Evolutionary conservation across 2,797 vertebrate genomes (phyloP).

Genomic region (Coregonus sp.): DNA sequence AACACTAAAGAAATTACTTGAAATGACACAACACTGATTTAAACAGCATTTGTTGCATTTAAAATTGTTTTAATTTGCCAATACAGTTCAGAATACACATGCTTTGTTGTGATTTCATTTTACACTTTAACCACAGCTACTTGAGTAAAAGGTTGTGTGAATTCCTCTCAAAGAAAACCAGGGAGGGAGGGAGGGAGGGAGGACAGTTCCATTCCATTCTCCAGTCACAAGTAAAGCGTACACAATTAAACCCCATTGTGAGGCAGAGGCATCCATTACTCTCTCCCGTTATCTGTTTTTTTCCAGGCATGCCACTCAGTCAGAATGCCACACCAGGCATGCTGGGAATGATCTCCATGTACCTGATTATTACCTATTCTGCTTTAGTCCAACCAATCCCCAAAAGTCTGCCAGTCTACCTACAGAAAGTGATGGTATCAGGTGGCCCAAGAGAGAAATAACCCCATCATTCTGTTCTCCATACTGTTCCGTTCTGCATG

Average conservation of each 20-base stretch:
- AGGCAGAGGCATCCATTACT: conserved; percentile 16
- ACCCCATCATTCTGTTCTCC: no score
- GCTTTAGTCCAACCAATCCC: conserved; percentile 7
- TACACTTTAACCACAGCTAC: background rate
- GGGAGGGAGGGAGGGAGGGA: no score
- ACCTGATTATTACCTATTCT: conserved; percentile 17
- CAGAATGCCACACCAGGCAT: background rate
- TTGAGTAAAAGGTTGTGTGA: background rate
- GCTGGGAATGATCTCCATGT: conserved; percentile 7
- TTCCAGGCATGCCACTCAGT: conserved; percentile 2
- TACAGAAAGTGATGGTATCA: background rate
- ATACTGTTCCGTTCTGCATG: background rate
- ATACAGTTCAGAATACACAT: background rate
- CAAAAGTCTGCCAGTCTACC: conserved; percentile 2
- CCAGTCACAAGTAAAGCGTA: background rate
- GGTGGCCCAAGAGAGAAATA: background rate
- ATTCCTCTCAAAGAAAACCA: background rate
- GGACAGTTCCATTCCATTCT: background rate
- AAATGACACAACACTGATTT: background rate
- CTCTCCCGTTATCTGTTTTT: background rate
- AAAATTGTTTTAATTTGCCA: background rate
- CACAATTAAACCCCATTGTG: background rate
- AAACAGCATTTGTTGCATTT: background rate
- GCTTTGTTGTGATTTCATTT: background rate
- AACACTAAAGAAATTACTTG: no score